A percentile compares a stretch with the other conserved stretches of the same genome.
phyloP scores from a whole-genome alignment of 2,888 invertebrate genomes.

The Clivina fossor region DNA sequence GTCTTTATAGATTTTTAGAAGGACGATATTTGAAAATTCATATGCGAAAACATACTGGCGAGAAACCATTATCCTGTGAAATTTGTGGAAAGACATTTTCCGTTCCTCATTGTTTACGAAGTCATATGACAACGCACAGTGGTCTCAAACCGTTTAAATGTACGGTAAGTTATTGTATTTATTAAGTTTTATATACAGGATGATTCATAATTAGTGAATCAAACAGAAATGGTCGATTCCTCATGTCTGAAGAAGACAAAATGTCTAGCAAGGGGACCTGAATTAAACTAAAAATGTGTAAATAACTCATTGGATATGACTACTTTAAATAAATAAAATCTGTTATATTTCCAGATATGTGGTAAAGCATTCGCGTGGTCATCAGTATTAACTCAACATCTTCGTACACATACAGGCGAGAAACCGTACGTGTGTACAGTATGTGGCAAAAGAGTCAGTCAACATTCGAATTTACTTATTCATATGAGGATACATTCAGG shows the following conservation, averaged over 20 bases:
- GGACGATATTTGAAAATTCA: conserved; percentile 30
- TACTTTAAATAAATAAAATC: too few species aligned
- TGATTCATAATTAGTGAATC: too few species aligned
- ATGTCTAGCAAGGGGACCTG: not conserved
- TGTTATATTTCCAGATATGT: conserved; percentile 15
- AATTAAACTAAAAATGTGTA: not conserved
- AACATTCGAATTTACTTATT: conserved; percentile 29
- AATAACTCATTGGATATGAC: too few species aligned
- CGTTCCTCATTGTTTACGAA: conserved; percentile 26
- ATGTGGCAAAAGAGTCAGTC: conserved; percentile 28
- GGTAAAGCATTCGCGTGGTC: conserved; percentile 31
- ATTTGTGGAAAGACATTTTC: conserved; percentile 33
- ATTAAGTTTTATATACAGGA: too few species aligned
- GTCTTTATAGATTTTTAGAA: conserved; percentile 22
- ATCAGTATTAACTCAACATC: conserved; percentile 27
- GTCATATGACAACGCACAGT: conserved; percentile 29
- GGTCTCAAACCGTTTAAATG: conserved; percentile 31
- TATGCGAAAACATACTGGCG: conserved; percentile 32
- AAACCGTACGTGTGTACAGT: conserved; percentile 33
- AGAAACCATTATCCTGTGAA: conserved; percentile 31
- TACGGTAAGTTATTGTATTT: conserved; percentile 16
- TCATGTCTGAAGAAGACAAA: too few species aligned
- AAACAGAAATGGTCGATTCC: too few species aligned
- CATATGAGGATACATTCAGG: conserved; percentile 32
- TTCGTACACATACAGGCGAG: conserved; percentile 29